A percentile compares a stretch with the other conserved stretches of the same genome.
Conservation (phyloP, 1,140 invertebrate species). For the Drosophila pallidifrons region DNA sequence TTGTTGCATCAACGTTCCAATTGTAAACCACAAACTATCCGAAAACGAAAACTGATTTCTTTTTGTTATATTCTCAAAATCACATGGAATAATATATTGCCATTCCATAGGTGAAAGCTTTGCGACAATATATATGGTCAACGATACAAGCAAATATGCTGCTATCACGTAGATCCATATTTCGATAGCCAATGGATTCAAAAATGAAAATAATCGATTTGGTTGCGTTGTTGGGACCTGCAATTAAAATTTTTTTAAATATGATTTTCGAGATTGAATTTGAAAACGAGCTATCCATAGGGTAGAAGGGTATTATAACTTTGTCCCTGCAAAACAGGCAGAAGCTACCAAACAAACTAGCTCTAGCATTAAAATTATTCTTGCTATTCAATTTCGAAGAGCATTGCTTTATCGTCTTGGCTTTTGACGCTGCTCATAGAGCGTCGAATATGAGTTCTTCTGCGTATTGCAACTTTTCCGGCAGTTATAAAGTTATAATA, state of each 20-base stretch:
- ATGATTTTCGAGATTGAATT: neutral
- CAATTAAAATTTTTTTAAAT: conserved; percentile 19
- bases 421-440: too few species aligned
- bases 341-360: too few species aligned
- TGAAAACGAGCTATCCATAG: neutral
- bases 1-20: conserved; percentile 96
- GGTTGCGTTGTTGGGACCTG: conserved; percentile 95
- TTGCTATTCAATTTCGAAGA: too few species aligned
- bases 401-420: too few species aligned
- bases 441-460: too few species aligned
- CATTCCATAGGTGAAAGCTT: conserved; percentile 98
- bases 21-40: conserved; percentile 91
- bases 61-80: conserved; percentile 91
- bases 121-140: conserved; percentile 97
- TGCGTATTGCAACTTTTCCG: too few species aligned
- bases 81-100: conserved; percentile 93
- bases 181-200: conserved; percentile 96
- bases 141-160: conserved; percentile 94
- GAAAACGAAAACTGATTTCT: conserved; percentile 97
- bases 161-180: conserved; percentile 98
- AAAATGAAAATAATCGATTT: conserved; percentile 96
- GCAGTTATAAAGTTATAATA: too few species aligned
- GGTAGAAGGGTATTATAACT: too few species aligned
- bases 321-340: too few species aligned
- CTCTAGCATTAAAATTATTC: too few species aligned